phyloP scores from a whole-genome alignment of 2,113 vertebrate genomes.

The Strix aluco region DNA sequence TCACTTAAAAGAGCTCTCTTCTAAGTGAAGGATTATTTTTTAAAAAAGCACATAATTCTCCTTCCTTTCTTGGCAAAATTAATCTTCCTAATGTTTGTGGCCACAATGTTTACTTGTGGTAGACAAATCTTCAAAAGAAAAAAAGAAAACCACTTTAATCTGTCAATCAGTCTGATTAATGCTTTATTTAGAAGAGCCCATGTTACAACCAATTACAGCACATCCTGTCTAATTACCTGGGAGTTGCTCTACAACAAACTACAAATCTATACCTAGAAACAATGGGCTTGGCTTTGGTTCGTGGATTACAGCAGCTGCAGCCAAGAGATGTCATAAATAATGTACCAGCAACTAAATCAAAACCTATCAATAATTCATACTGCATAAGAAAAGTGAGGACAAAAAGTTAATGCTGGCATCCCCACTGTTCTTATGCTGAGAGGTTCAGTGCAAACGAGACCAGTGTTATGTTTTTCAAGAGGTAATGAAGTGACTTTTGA shows the following conservation, averaged over 20 bases:
- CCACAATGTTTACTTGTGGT: background rate
- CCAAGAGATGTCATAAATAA: conserved; percentile 54
- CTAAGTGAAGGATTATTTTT: background rate
- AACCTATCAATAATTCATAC: conserved; percentile 37
- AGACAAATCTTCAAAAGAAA: background rate
- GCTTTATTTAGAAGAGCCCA: background rate
- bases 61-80: background rate
- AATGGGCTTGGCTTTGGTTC: conserved; percentile 27
- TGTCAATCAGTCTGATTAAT: background rate
- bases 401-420: conserved; percentile 13
- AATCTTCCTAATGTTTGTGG: background rate
- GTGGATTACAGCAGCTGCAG: conserved; percentile 37
- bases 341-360: conserved; percentile 49
- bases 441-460: background rate
- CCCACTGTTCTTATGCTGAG: background rate
- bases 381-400: conserved; percentile 13
- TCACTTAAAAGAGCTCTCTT: background rate
- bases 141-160: background rate
- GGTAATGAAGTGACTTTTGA: background rate
- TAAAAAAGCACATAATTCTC: background rate
- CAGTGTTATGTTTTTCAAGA: background rate
- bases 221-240: conserved; percentile 23
- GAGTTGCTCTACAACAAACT: conserved; percentile 15
- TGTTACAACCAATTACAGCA: conserved; percentile 15
- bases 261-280: conserved; percentile 42